phyloP scores from a whole-genome alignment of 2,797 vertebrate genomes.

The Lepidocolaptes lacrymiger region DNA sequence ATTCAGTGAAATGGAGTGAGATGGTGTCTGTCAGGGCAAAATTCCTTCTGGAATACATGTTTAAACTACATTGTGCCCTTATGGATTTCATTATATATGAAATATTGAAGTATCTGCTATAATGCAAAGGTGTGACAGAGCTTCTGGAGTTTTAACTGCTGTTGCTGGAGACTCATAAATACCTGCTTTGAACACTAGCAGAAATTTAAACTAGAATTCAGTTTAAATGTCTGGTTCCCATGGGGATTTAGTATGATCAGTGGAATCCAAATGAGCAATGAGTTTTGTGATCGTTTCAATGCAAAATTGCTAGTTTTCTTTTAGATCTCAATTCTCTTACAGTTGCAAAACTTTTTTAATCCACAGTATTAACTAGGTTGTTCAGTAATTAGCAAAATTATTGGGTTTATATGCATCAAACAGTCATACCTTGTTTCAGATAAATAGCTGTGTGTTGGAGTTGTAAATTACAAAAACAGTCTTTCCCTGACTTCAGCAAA shows the following conservation, averaged over 20 bases:
- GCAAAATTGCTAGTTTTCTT: not conserved
- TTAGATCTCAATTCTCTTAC: not conserved
- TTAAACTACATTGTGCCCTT: not conserved
- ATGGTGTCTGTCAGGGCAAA: not conserved
- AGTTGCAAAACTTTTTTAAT: not conserved
- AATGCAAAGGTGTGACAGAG: not conserved
- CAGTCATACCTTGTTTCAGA: not conserved
- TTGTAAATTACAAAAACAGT: not conserved
- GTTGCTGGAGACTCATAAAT: not conserved
- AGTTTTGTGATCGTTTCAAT: not conserved
- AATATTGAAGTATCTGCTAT: not conserved
- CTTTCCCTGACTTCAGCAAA: constrained; percentile 53
- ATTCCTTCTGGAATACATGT: not conserved
- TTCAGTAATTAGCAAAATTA: not conserved
- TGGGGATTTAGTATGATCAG: not conserved
- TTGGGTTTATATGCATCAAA: not conserved
- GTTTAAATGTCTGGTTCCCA: not conserved
- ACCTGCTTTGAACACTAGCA: not conserved
- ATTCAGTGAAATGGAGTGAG: not conserved
- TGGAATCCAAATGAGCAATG: not conserved
- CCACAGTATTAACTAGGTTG: not conserved
- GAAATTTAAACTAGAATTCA: not conserved
- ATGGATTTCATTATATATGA: not conserved
- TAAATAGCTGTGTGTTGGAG: not conserved
- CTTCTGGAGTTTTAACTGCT: not conserved